phyloP scores from a whole-genome alignment of 2,888 invertebrate species.

The Lypha dubia region DNA sequence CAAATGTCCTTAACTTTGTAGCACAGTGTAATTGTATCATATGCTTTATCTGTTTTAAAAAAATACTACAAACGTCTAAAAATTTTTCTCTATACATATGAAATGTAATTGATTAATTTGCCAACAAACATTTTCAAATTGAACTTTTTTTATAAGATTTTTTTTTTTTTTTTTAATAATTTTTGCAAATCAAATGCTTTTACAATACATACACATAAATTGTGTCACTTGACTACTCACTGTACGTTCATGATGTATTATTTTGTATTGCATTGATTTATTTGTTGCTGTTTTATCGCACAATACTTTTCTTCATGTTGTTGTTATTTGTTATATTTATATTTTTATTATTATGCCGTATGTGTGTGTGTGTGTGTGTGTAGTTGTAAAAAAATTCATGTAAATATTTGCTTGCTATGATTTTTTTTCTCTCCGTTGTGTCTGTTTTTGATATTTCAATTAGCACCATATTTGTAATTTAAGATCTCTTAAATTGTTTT shows the following conservation, averaged over 20 bases:
- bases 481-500: conserved; percentile 63
- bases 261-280: not conserved
- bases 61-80: not conserved
- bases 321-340: not conserved
- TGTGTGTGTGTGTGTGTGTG: not conserved
- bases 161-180: conserved; percentile 26
- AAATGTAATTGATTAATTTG: conserved; percentile 56
- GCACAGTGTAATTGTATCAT: not conserved
- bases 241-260: not conserved
- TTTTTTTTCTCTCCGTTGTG: conserved; percentile 31
- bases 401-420: conserved; percentile 43
- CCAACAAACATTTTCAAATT: conserved; percentile 43
- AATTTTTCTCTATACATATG: not conserved
- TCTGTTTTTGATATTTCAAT: conserved; percentile 67
- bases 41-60: not conserved
- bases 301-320: not conserved
- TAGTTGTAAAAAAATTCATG: not conserved
- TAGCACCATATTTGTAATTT: conserved; percentile 70
- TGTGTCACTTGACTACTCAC: conserved; percentile 36
- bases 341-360: not conserved
- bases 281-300: conserved; percentile 23
- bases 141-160: conserved; percentile 15
- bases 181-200: conserved; percentile 35
- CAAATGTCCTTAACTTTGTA: not conserved
- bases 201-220: conserved; percentile 25